Evolutionary conservation across 2,113 vertebrate species (phyloP), one percentile per base, ranked within the genome.

Genomic region (Himantopus leucocephalus): DNA sequence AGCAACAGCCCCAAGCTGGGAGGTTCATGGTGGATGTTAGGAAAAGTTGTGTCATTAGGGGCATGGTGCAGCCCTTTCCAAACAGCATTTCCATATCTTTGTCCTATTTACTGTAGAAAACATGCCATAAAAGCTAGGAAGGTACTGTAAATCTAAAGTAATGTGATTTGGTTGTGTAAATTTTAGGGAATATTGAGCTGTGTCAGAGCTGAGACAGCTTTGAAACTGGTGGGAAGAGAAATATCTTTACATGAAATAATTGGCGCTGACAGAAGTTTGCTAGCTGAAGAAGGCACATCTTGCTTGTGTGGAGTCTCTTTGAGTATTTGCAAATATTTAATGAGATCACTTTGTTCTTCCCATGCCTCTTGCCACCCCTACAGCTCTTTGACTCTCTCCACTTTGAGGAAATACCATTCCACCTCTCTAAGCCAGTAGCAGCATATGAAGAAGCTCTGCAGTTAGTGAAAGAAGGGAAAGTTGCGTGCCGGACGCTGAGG

Each of bases 371-470:
- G 19, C 66, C 73, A 88, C 60, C 35, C 68, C n/a, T 71, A 30
- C 96, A 99, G 99, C 97, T 99, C 92, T 99, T 99, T 92, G 99
- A 99, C 77, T 94, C 98, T 35, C 96, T 99, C 53, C 97, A 98
- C 39, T 92, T 98, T 0, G 98, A 98, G 29, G 97, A 97, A 30
- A 98, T 98, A 3, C 97, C 97, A 1, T 98, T 98, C 97, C 99
- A 98, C 60, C 98, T 98, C 5, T 98, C 99, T 16, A 99, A 98
- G 92, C 99, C 98, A 0, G 98, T 98, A 2, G 99, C 99, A 2
- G 98, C 99, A 5, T 99, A 99, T 1, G 99, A 99, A 92, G 99
- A 99, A 94, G 99, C 99, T 35, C 92, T 99, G 95, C 97, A 96
- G 93, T 88, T 99, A 63, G 99, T 99, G 64, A 98, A 97, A 50